Evolutionary conservation across 2,888 invertebrate genomes (phyloP).

Genomic region (Meandrusa payeni): DNA sequence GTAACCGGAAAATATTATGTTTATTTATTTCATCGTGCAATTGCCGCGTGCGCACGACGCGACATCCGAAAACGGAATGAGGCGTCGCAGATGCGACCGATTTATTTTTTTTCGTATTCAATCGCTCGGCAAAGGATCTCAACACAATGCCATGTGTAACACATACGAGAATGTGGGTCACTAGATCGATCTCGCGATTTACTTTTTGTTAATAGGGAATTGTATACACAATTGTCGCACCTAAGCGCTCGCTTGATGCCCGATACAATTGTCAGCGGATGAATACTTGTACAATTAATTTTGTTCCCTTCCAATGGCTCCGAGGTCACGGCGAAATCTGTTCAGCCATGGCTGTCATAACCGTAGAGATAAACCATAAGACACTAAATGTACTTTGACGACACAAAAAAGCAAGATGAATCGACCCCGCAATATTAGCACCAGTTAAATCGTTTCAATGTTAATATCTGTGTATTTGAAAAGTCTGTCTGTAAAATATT

Average conservation of each 20-base stretch:
- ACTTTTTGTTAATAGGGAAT: constrained; percentile 43
- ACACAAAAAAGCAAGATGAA: no score
- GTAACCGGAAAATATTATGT: background rate
- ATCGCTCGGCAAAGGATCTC: constrained; percentile 34
- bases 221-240: constrained; percentile 5
- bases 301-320: constrained; percentile 28
- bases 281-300: no score
- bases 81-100: constrained; percentile 45
- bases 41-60: constrained; percentile 45
- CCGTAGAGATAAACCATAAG: background rate
- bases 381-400: no score
- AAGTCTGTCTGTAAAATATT: no score
- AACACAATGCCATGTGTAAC: constrained; percentile 51
- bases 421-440: no score
- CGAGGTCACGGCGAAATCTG: constrained; percentile 34
- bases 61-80: constrained; percentile 58
- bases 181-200: constrained; percentile 60
- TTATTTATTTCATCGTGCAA: constrained; percentile 19
- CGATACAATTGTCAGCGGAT: background rate
- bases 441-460: no score
- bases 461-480: no score
- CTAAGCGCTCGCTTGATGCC: background rate
- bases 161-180: constrained; percentile 63
- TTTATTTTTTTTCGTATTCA: constrained; percentile 55
- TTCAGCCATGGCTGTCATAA: constrained; percentile 13